A percentile compares a stretch with the other conserved stretches of the same genome.
These are phyloP conservation scores for Menidia menidia DNA, from an alignment of 2,797 vertebrate genomes.

Conservation along the genomic window DNA sequence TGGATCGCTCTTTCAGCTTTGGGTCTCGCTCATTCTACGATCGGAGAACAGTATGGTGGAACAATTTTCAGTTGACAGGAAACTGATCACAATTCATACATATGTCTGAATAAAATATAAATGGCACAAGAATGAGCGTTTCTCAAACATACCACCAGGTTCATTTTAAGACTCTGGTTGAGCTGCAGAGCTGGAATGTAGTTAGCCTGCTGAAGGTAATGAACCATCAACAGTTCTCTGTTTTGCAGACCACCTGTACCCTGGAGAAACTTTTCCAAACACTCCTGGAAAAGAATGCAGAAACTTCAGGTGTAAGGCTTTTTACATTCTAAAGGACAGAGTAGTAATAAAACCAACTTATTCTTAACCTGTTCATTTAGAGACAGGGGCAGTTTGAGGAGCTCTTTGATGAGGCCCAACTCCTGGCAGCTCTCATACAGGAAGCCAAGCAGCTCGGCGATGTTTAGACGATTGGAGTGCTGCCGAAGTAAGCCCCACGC, in stretches of 20 bases:
- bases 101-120: background rate
- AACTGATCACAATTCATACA: background rate
- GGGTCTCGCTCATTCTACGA: slow-evolving; percentile 89
- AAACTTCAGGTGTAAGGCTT: background rate
- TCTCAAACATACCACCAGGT: slow-evolving; percentile 81
- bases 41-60: background rate
- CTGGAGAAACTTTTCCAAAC: slow-evolving; percentile 91
- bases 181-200: slow-evolving; percentile 92
- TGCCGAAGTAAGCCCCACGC: slow-evolving; percentile 90
- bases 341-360: background rate
- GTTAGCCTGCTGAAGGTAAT: slow-evolving; percentile 93
- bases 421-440: slow-evolving; percentile 92
- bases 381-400: slow-evolving; percentile 92
- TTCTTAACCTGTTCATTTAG: slow-evolving; percentile 86
- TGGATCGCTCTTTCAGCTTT: slow-evolving; percentile 87
- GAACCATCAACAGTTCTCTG: slow-evolving; percentile 91
- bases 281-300: slow-evolving; percentile 82
- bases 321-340: background rate
- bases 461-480: slow-evolving; percentile 84
- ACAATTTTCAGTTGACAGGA: background rate
- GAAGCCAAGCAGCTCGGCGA: slow-evolving; percentile 87
- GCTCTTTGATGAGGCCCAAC: slow-evolving; percentile 90
- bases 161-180: slow-evolving; percentile 90
- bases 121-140: background rate
- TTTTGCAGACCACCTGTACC: slow-evolving; percentile 87